Conservation (phyloP, 92 coral and sea anemone genomes). For the Porites rus region DNA sequence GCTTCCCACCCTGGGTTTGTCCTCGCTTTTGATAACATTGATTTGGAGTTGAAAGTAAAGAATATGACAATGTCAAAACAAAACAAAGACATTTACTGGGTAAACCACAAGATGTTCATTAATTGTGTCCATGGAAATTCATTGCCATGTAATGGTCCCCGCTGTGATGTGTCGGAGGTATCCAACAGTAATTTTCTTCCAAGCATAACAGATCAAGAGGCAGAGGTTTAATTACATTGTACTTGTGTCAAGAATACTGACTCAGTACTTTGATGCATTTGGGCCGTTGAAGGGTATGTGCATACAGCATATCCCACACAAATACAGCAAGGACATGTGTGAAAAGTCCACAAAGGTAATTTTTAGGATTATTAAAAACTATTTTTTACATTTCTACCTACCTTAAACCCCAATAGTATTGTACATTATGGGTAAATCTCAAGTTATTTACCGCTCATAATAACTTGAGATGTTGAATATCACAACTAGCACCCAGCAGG, state of each 20-base stretch:
- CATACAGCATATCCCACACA: constrained; percentile 56
- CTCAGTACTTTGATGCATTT: constrained; percentile 50
- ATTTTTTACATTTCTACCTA: not conserved
- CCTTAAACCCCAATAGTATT: constrained; percentile 20
- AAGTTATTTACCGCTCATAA: constrained; percentile 23
- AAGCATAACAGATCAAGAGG: constrained; percentile 34
- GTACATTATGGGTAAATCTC: constrained; percentile 19
- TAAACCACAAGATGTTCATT: constrained; percentile 65
- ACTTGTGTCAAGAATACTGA: constrained; percentile 36
- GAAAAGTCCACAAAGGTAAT: constrained; percentile 51
- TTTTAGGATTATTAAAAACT: too few species aligned
- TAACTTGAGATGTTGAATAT: constrained; percentile 13
- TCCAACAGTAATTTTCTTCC: constrained; percentile 56
- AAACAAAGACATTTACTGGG: constrained; percentile 72
- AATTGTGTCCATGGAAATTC: constrained; percentile 62
- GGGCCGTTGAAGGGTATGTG: constrained; percentile 55
- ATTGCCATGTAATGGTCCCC: constrained; percentile 24
- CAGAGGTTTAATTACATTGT: constrained; percentile 32
- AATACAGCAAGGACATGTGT: constrained; percentile 46
- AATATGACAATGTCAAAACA: constrained; percentile 56
- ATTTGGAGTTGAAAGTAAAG: constrained; percentile 14
- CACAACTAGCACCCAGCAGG: constrained; percentile 18
- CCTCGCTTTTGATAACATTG: constrained; percentile 59
- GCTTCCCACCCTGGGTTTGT: constrained; percentile 63
- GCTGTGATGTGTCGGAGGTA: constrained; percentile 36